A percentile compares a stretch with the other conserved stretches of the same genome.
Evolutionary conservation across 2,113 vertebrate species (phyloP).

Genomic region (Probosciger aterrimus): DNA sequence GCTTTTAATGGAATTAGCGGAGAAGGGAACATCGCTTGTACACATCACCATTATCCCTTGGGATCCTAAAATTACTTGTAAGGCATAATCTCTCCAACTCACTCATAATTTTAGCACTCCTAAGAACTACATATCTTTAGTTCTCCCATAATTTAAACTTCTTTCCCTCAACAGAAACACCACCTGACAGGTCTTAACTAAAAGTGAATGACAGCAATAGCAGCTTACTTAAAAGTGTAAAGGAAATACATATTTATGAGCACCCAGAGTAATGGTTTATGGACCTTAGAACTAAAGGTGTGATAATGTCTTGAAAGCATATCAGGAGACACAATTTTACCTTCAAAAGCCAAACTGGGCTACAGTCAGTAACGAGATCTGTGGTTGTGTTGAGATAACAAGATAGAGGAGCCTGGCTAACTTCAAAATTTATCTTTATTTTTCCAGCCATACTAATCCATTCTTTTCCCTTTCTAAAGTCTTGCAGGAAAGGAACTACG

Average conservation of each 20-base stretch:
- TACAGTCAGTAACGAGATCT: not conserved
- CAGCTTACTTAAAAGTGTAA: constrained; percentile 55
- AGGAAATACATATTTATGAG: constrained; percentile 66
- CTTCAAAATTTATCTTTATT: not conserved
- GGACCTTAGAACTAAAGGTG: constrained; percentile 32
- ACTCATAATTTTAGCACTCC: constrained; percentile 56
- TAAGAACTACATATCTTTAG: constrained; percentile 22
- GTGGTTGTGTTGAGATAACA: not conserved
- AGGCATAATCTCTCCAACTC: constrained; percentile 58
- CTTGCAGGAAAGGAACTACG: not conserved
- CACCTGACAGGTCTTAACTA: constrained; percentile 66
- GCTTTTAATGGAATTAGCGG: constrained; percentile 49
- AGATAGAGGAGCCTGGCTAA: not conserved
- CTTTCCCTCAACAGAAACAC: constrained; percentile 49
- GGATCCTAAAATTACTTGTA: constrained; percentile 52
- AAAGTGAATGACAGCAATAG: constrained; percentile 64
- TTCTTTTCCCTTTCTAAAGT: not conserved
- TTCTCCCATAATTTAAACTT: constrained; percentile 41
- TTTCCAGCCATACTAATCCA: not conserved
- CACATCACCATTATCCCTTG: constrained; percentile 20
- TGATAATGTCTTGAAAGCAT: constrained; percentile 2
- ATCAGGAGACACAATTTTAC: constrained; percentile 24
- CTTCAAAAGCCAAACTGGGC: not conserved
- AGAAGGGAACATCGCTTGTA: constrained; percentile 27
- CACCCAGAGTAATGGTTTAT: not conserved